These are phyloP conservation scores for Myioborus miniatus DNA, from an alignment of 2,797 vertebrate species.

Conservation along the genomic window DNA sequence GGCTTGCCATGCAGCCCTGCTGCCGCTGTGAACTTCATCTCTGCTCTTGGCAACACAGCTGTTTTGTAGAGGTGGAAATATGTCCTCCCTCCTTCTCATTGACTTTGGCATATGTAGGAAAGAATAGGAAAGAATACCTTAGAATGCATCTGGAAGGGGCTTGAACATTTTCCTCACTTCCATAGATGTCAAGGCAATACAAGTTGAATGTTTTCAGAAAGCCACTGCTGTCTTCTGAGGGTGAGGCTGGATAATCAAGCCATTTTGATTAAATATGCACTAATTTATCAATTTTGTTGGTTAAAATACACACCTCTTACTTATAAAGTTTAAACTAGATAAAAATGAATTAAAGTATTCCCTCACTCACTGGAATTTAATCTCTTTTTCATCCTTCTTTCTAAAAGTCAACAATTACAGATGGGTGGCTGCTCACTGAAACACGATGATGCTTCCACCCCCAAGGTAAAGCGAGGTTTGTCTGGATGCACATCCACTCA, in stretches of 20 bases:
- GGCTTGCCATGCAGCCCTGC: neutral
- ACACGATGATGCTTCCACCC: rapidly evolving
- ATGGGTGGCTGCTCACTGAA: neutral
- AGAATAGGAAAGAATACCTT: neutral
- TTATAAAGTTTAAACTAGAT: neutral
- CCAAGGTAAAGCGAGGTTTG: neutral
- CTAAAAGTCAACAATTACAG: neutral
- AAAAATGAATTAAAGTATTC: neutral
- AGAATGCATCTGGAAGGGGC: neutral
- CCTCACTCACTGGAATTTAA: neutral
- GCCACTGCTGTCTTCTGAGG: neutral
- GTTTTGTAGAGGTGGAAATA: neutral
- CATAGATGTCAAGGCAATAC: neutral
- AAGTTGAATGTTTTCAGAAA: neutral
- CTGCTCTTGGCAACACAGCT: neutral
- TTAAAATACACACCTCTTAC: neutral
- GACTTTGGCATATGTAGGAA: neutral
- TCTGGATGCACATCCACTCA: neutral
- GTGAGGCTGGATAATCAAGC: neutral
- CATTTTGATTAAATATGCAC: neutral
- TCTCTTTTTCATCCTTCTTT: neutral
- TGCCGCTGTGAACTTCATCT: neutral
- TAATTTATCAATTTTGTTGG: neutral
- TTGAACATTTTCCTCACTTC: neutral
- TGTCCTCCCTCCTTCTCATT: neutral